Conservation (phyloP, 2,888 invertebrate genomes). For the Nymphalis polychloros region DNA sequence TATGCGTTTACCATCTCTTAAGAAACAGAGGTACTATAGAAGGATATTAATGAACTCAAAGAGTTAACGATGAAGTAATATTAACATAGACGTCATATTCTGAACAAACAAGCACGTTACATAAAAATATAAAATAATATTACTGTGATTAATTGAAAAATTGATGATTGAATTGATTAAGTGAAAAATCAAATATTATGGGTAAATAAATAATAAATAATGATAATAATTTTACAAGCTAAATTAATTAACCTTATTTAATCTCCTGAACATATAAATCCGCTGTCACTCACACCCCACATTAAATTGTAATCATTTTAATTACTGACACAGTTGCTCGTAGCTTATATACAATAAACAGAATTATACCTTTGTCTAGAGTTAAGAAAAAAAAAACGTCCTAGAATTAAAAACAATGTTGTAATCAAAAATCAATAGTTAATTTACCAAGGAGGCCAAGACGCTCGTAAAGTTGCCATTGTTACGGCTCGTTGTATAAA, state of each 20-base stretch:
- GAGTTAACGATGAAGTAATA: no score
- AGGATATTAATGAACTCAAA: no score
- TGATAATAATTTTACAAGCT: no score
- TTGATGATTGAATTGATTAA: no score
- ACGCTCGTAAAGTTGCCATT: slow-evolving; percentile 14
- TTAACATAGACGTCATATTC: no score
- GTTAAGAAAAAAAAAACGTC: slow-evolving; percentile 57
- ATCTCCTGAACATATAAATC: not conserved
- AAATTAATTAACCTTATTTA: not conserved
- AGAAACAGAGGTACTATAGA: no score
- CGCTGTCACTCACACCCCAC: slow-evolving; percentile 47
- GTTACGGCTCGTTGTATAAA: not conserved
- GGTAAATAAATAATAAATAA: no score
- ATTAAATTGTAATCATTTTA: slow-evolving; percentile 67
- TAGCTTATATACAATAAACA: slow-evolving; percentile 60
- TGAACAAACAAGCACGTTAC: no score
- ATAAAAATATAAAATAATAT: no score
- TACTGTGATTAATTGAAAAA: no score
- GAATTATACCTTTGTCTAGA: slow-evolving; percentile 66
- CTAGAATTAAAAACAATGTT: slow-evolving; percentile 61
- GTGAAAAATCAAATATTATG: no score
- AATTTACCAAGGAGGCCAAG: slow-evolving; percentile 27
- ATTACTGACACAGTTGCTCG: slow-evolving; percentile 74
- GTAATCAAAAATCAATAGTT: slow-evolving; percentile 55
- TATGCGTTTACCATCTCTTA: no score